Conservation (phyloP, 2,113 vertebrate genomes). For the Carollia perspicillata region DNA sequence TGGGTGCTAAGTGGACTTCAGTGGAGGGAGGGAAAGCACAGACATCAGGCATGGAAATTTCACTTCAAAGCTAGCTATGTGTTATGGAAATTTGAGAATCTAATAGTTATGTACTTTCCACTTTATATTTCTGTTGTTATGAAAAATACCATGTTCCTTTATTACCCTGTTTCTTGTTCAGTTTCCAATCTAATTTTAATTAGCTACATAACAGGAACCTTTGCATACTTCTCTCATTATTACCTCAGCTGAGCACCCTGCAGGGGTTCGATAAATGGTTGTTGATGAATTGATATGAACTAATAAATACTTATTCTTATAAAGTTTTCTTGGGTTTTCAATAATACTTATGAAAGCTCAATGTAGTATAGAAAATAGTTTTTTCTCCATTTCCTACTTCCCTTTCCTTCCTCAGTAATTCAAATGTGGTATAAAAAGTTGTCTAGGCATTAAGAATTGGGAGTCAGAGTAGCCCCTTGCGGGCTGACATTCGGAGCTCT, state of each 20-base stretch:
- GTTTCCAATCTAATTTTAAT: neutral
- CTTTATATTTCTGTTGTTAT: neutral
- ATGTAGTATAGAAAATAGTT: no score
- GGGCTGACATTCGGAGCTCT: neutral
- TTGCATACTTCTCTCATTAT: neutral
- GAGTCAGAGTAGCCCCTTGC: neutral
- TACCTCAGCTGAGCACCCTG: neutral
- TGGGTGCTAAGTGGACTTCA: constrained; percentile 51
- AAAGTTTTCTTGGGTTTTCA: neutral
- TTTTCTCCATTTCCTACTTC: neutral
- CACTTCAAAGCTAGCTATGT: neutral
- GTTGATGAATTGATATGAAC: neutral
- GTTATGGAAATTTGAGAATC: constrained; percentile 39
- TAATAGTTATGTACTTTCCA: neutral
- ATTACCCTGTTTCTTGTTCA: neutral
- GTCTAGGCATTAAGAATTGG: neutral
- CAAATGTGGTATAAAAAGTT: neutral
- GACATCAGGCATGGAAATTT: neutral
- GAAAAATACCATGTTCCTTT: neutral
- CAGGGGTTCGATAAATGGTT: neutral
- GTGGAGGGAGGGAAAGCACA: neutral
- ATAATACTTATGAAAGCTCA: neutral
- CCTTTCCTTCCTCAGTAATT: neutral
- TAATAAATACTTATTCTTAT: neutral
- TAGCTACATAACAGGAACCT: neutral